A percentile compares a stretch with the other conserved stretches of the same genome.
Conservation (phyloP, 2,797 vertebrate genomes). For the Bucorvus abyssinicus region DNA sequence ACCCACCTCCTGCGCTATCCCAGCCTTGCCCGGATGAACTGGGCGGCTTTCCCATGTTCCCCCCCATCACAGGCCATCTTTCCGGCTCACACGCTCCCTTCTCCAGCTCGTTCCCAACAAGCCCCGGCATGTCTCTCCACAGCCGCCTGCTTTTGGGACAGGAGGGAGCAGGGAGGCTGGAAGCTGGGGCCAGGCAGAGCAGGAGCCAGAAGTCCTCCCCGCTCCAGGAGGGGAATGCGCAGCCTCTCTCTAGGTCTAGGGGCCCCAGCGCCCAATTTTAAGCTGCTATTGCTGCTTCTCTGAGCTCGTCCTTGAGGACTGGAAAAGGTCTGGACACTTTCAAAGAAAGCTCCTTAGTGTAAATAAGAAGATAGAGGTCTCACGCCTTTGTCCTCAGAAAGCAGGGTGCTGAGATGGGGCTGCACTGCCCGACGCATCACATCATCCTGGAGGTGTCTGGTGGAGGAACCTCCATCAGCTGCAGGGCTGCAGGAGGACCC, state of each 20-base stretch:
- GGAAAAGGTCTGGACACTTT: not conserved
- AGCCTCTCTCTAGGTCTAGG: not conserved
- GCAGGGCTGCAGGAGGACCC: not conserved
- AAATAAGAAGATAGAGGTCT: not conserved
- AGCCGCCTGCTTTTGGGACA: fast-evolving
- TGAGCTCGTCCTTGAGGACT: not conserved
- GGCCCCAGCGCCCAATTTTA: not conserved
- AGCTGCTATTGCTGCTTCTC: not conserved
- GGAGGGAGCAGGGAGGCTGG: not conserved
- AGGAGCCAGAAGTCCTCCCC: not conserved
- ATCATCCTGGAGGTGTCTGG: not conserved
- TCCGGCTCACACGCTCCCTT: not conserved
- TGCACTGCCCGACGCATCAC: not conserved
- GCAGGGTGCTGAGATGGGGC: not conserved
- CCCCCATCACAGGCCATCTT: not conserved
- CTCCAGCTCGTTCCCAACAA: not conserved
- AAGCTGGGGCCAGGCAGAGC: not conserved
- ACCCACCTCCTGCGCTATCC: not conserved
- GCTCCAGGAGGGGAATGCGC: fast-evolving
- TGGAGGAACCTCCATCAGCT: not conserved
- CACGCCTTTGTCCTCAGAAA: not conserved
- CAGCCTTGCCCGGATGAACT: not conserved
- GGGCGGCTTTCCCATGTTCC: not conserved
- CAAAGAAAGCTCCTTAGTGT: not conserved
- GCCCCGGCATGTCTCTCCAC: not conserved